Conservation (phyloP, 2,113 vertebrate species). For the Colaptes auratus region DNA sequence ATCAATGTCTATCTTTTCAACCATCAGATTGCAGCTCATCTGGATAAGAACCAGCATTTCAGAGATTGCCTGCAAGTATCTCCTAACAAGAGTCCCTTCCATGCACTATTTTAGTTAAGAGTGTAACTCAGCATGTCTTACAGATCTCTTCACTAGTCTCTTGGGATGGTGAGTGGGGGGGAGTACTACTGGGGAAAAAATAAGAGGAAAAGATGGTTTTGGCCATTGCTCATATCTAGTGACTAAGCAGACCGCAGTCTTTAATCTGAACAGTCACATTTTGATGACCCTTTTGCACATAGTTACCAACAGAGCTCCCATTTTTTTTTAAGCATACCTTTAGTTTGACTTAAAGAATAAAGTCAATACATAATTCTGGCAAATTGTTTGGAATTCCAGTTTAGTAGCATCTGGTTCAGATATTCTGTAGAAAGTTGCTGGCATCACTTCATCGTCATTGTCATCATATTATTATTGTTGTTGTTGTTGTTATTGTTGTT, state of each 20-base stretch:
- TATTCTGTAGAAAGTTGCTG: slow-evolving; percentile 81
- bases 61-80: background rate
- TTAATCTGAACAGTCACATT: slow-evolving; percentile 29
- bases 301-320: slow-evolving; percentile 26
- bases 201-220: background rate
- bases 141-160: background rate
- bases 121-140: background rate
- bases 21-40: background rate
- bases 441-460: slow-evolving; percentile 31
- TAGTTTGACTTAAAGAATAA: slow-evolving; percentile 79
- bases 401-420: slow-evolving; percentile 83
- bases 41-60: background rate
- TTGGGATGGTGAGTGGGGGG: too few species aligned
- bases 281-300: background rate
- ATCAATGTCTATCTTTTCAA: background rate
- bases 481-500: too few species aligned
- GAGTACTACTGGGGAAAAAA: background rate
- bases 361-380: slow-evolving; percentile 83
- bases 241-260: slow-evolving; percentile 56
- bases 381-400: slow-evolving; percentile 80
- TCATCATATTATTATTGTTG: background rate
- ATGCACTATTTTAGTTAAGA: background rate
- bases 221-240: slow-evolving; percentile 21
- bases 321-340: slow-evolving; percentile 67
- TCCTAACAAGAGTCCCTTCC: background rate